Evolutionary conservation across 2,113 vertebrate species (phyloP), one percentile per base, ranked within the genome.

Genomic region (Thymallus thymallus): DNA sequence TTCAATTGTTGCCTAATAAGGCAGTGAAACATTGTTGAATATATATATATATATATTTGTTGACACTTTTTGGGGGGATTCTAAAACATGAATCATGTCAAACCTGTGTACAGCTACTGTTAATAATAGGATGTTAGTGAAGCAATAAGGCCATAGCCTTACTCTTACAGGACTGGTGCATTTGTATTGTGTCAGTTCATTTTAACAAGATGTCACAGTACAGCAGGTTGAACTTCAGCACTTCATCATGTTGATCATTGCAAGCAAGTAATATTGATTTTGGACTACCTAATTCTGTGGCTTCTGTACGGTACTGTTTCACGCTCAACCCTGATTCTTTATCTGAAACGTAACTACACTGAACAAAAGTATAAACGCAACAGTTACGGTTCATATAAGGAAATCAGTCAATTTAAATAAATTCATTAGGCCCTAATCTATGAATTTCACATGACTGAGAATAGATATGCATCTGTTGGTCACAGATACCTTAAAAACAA

Each of bases 1-100:
- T 13, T 68, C 1, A 14, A 6, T 66, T 73, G 70, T 78, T 74
- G 80, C 85, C 78, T 78, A 80, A 78, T 74, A 72, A 13, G 77
- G 74, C 82, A 74, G 75, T 74, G 73, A 76, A 84, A 82, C 83
- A 72, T 74, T 69, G 18, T 68, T 72, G 55, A 63, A 22, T 63
- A 71, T 77, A 68, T 56, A 73, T n/a, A n/a, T n/a, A n/a, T n/a
- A n/a, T n/a, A n/a, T n/a, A n/a, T n/a, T 56, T 24, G 13, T 51
- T 22, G 1, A 20, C 23, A 65, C 23, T 29, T n/a, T n/a, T n/a
- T n/a, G n/a, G n/a, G n/a, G n/a, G 51, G 51, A 20, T 55, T 60
- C n/a, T 60, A n/a, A n/a, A 60, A 10, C n/a, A 13, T n/a, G 20
- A 55, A 60, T 60, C 56, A 10, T 60, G n/a, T 60, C n/a, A n/a